Evolutionary conservation across 2,797 vertebrate species (phyloP).

Genomic region (Catostomus latipinnis): DNA sequence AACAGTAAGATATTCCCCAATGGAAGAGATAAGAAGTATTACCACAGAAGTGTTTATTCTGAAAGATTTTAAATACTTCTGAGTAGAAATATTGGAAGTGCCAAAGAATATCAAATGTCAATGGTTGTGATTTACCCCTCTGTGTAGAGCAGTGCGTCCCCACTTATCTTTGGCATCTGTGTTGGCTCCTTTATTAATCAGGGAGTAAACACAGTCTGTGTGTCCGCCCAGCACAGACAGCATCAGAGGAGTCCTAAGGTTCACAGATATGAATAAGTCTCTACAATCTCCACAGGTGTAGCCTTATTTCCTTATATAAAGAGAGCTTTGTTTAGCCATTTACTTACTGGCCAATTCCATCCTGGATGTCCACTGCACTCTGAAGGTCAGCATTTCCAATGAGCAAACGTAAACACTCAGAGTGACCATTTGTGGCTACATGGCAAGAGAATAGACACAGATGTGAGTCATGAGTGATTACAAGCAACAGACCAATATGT

Average conservation of each 20-base stretch:
- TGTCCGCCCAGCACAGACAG: constrained; percentile 95
- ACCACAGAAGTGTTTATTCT: not conserved
- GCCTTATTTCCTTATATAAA: too few relatives aligned
- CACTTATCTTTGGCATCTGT: constrained; percentile 99
- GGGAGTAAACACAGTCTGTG: constrained; percentile 95
- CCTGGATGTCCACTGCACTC: constrained; percentile 96
- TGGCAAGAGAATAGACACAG: not conserved
- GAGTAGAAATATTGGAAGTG: too few relatives aligned
- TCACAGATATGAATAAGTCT: not conserved
- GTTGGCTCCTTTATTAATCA: constrained; percentile 94
- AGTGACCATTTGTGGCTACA: constrained; percentile 95
- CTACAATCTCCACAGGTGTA: not conserved
- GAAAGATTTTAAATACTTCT: not conserved
- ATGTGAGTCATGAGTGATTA: not conserved
- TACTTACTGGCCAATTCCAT: constrained; percentile 96
- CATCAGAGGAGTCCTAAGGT: constrained; percentile 92
- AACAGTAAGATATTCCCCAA: too few relatives aligned
- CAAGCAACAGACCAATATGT: too few relatives aligned
- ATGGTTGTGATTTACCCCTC: constrained; percentile 84
- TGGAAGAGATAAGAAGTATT: too few relatives aligned
- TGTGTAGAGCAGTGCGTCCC: constrained; percentile 94
- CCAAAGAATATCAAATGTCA: not conserved
- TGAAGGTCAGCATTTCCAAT: constrained; percentile 96
- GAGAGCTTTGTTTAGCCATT: not conserved
- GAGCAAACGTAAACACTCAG: constrained; percentile 94